Conservation (phyloP, 2,888 invertebrate genomes). For the Lasioglossum vierecki region DNA sequence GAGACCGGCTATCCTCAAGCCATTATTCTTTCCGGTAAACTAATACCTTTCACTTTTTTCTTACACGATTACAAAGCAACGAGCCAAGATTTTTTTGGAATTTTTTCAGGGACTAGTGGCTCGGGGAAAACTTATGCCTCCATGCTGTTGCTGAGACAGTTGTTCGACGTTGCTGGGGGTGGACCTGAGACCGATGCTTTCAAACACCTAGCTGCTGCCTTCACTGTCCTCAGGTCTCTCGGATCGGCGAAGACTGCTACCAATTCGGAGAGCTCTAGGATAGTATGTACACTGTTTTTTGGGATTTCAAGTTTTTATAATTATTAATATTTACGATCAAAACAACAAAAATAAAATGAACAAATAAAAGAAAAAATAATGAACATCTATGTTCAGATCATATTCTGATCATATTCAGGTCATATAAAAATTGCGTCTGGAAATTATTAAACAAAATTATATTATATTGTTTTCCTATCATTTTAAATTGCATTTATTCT, state of each 20-base stretch:
- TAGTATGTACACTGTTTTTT: constrained; percentile 86
- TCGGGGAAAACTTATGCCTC: constrained; percentile 97
- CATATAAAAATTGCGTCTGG: no score
- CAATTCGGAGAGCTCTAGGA: constrained; percentile 96
- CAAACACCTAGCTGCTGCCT: constrained; percentile 97
- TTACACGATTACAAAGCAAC: background rate
- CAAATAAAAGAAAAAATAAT: no score
- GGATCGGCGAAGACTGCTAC: constrained; percentile 95
- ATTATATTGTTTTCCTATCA: no score
- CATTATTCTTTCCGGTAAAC: constrained; percentile 93
- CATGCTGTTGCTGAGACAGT: constrained; percentile 94
- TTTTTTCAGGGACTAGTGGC: constrained; percentile 90
- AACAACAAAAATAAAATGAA: no score
- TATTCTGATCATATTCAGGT: no score
- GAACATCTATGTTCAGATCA: no score
- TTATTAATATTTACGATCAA: no score
- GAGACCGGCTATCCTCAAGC: constrained; percentile 98
- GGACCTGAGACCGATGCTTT: constrained; percentile 98
- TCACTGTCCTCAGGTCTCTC: constrained; percentile 95
- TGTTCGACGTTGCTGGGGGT: constrained; percentile 97
- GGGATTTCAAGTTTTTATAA: background rate
- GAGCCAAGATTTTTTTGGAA: background rate
- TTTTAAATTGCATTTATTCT: background rate
- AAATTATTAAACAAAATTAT: no score
- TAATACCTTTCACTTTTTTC: background rate